Evolutionary conservation across 2,113 vertebrate species (phyloP).

Genomic region (Verasper variegatus): DNA sequence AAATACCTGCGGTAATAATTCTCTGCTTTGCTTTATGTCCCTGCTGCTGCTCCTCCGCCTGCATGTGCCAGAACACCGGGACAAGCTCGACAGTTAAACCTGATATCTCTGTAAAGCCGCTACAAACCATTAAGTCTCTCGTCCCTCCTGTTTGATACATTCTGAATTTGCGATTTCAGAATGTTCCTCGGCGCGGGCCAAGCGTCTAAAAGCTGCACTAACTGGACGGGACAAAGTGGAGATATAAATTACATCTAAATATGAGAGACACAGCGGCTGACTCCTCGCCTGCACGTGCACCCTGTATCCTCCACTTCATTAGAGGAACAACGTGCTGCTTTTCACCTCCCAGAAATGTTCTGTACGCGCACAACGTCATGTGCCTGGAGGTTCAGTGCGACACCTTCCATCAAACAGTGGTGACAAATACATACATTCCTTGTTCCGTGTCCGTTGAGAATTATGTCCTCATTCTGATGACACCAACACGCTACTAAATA

Average conservation of each 20-base stretch:
- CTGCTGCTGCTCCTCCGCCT: slow-evolving; percentile 1
- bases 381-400: too few relatives aligned
- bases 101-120: slow-evolving; percentile 2
- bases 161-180: not conserved
- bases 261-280: not conserved
- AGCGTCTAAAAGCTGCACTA: not conserved
- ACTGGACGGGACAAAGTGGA: slow-evolving; percentile 1
- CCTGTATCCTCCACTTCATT: not conserved
- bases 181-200: not conserved
- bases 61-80: slow-evolving; percentile 1
- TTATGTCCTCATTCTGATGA: too few relatives aligned
- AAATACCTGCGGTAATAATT: slow-evolving; percentile 40
- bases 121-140: slow-evolving; percentile 8
- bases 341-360: not conserved
- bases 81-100: slow-evolving; percentile 19
- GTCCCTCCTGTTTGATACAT: slow-evolving; percentile 12
- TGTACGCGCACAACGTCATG: not conserved
- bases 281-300: not conserved
- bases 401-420: not conserved
- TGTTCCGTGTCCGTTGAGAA: too few relatives aligned
- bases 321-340: not conserved
- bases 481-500: too few relatives aligned
- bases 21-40: slow-evolving; percentile 27
- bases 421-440: not conserved
- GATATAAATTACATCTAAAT: slow-evolving; percentile 21